These are phyloP conservation scores for Scophthalmus maximus DNA, from an alignment of 2,113 vertebrate species.

Conservation along the genomic window DNA sequence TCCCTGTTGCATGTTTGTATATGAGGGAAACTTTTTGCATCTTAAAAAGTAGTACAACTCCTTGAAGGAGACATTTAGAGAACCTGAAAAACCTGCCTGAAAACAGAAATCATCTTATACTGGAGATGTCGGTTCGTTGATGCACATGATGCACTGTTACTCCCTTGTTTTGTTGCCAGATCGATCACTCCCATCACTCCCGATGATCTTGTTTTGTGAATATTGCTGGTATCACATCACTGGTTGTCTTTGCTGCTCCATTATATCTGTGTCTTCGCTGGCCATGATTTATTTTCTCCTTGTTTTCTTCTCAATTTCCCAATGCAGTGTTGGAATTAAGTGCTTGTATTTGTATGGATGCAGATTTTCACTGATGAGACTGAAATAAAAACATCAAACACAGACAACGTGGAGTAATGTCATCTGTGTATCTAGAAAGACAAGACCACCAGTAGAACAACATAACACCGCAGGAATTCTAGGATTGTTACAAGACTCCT, in stretches of 20 bases:
- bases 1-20: constrained; percentile 41
- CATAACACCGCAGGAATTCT: no score
- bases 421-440: not conserved
- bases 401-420: not conserved
- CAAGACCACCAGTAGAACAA: not conserved
- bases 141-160: constrained; percentile 4
- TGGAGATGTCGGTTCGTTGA: constrained; percentile 23
- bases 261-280: constrained; percentile 35
- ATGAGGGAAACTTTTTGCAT: constrained; percentile 11
- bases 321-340: constrained; percentile 52
- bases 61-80: constrained; percentile 9
- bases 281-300: constrained; percentile 42
- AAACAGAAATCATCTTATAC: not conserved
- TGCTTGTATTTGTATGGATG: constrained; percentile 64
- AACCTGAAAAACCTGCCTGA: constrained; percentile 40
- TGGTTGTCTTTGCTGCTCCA: constrained; percentile 48
- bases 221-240: constrained; percentile 44
- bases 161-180: constrained; percentile 9
- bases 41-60: constrained; percentile 35
- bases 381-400: constrained; percentile 68
- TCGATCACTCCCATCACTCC: constrained; percentile 30
- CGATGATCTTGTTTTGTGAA: constrained; percentile 42
- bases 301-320: constrained; percentile 27
- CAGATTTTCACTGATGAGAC: constrained; percentile 66
- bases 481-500: not conserved